Evolutionary conservation across 2,113 vertebrate species (phyloP), one percentile per base, ranked within the genome.

Genomic region (Gila orcuttii): DNA sequence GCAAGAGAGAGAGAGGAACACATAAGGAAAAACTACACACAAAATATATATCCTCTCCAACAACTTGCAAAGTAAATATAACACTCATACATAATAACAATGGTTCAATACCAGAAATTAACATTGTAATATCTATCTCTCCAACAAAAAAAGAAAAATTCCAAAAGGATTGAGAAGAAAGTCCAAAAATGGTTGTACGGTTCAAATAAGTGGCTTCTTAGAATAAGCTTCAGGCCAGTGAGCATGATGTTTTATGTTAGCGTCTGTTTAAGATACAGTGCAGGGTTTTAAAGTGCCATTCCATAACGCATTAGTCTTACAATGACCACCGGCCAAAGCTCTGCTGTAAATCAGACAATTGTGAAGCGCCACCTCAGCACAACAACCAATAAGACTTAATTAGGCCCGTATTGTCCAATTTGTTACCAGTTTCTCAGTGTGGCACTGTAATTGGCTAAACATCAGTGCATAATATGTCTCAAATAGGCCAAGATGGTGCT

Each of bases 311-410:
- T 68, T 66, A 52, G 45, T 68, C 25, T 90, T 89, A 82, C 83
- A 55, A 83, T 85, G 75, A 87, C 86, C 91, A 88, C 71, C 86
- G 59, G 78, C 88, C 90, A 92, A 85, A 73, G 88, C 89, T 88
- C 90, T 92, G 88, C 76, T 90, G 88, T 91, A 92, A 93, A 92
- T 92, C 83, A 88, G 57, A 79, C 79, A 88, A 87, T 87, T 84
- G 90, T 45, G 3, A 42, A 89, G 87, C 71, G 83, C 75, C 83
- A 86, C 83, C 85, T 90, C 86, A 79, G 86, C 83, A 88, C 84
- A 90, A 42, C 82, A 92, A 73, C 85, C 90, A 87, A 93, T 94
- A 86, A 85, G 82, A 86, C 81, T 88, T 93, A 93, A 94, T 94
- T 94, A 92, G 89, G 88, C 62, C 86, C 86, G 25, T 83, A 77